Conservation (phyloP, 2,797 vertebrate genomes). For the Orientallactaga sibirica region DNA sequence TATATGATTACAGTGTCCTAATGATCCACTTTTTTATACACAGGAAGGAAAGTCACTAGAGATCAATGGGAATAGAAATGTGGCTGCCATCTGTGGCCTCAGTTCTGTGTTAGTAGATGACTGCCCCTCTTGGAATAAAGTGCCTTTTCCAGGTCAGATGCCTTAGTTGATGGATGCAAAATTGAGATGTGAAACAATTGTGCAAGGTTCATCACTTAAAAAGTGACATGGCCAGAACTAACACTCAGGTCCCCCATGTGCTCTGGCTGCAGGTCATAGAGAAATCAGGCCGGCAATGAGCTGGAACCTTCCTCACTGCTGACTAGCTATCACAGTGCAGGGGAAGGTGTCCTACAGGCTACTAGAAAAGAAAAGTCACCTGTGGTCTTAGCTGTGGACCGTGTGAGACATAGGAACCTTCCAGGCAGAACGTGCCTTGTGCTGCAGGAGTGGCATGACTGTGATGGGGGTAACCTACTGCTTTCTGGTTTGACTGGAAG, state of each 20-base stretch:
- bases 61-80: neutral
- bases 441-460: no score
- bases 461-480: no score
- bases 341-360: no score
- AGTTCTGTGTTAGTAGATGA: neutral
- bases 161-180: slow-evolving; percentile 12
- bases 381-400: no score
- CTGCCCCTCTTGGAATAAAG: neutral
- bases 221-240: neutral
- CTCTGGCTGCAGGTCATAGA: neutral
- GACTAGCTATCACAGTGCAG: no score
- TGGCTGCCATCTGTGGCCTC: neutral
- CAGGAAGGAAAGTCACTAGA: neutral
- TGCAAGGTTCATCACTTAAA: neutral
- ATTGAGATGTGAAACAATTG: neutral
- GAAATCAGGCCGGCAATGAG: no score
- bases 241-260: neutral
- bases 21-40: neutral
- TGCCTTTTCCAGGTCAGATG: neutral
- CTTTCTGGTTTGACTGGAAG: no score
- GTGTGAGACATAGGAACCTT: no score
- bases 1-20: neutral
- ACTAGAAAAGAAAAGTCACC: no score
- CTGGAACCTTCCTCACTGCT: no score
- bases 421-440: no score